phyloP scores from a whole-genome alignment of 2,888 invertebrate species.

The Drosophila fungiperda region DNA sequence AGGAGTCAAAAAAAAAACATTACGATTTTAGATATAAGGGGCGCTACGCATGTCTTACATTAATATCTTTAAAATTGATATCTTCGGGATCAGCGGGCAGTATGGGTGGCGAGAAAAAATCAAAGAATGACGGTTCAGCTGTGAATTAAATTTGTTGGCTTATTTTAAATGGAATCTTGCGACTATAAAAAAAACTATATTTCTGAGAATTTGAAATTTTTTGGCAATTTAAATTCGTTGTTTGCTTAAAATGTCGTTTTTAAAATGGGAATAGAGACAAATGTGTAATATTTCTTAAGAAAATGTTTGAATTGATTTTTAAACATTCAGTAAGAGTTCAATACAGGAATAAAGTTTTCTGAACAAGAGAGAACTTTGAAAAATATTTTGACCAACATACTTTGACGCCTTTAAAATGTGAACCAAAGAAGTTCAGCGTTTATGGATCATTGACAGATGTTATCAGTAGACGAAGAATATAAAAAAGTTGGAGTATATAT shows the following conservation, averaged over 20 bases:
- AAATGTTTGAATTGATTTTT: neutral
- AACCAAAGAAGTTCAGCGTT: neutral
- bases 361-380: neutral
- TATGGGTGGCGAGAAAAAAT: constrained; percentile 93
- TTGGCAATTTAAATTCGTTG: neutral
- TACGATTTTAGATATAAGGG: fast-evolving
- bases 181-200: neutral
- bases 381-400: neutral
- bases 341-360: neutral
- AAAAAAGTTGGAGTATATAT: too few relatives aligned
- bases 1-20: neutral
- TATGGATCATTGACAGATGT: neutral
- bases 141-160: neutral
- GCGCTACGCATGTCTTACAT: constrained; percentile 46
- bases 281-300: neutral
- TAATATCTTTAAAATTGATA: constrained; percentile 76
- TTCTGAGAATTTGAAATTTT: neutral
- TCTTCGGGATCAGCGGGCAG: constrained; percentile 77
- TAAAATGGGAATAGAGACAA: neutral
- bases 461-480: neutral
- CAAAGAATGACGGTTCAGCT: constrained; percentile 90
- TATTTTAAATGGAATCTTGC: neutral
- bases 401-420: neutral
- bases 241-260: neutral
- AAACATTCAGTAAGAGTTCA: neutral